A percentile compares a stretch with the other conserved stretches of the same genome.
These are phyloP conservation scores for Leucophenga maculata DNA, from an alignment of 2,888 invertebrate species.

Conservation along the genomic window DNA sequence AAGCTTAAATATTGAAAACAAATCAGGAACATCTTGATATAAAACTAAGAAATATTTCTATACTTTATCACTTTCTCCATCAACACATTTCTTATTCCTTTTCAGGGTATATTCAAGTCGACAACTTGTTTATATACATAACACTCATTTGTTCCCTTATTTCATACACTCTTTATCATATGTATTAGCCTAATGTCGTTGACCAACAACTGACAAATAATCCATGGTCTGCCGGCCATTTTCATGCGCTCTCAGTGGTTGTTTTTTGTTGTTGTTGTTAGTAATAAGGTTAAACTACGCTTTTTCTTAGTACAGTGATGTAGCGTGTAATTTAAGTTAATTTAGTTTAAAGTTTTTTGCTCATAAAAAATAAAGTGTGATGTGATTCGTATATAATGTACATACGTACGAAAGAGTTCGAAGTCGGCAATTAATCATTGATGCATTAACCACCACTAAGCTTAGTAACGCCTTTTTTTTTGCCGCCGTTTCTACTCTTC, in stretches of 20 bases:
- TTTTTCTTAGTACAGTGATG: background rate
- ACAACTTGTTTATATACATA: background rate
- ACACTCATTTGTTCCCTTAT: background rate
- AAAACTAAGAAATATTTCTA: too few species aligned
- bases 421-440: slow-evolving; percentile 18
- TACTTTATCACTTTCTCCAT: too few species aligned
- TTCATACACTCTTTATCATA: too few species aligned
- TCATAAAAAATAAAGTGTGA: too few species aligned
- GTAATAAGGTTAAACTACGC: slow-evolving; percentile 61
- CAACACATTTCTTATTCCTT: background rate
- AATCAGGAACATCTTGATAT: too few species aligned
- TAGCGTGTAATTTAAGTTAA: background rate
- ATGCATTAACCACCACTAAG: slow-evolving; percentile 7
- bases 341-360: too few species aligned
- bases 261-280: slow-evolving; percentile 50
- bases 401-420: background rate
- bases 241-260: slow-evolving; percentile 50
- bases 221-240: background rate
- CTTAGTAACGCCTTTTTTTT: slow-evolving; percentile 12
- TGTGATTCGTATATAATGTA: background rate
- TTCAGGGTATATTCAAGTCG: background rate
- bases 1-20: too few species aligned
- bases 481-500: background rate
- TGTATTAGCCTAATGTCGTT: slow-evolving; percentile 54
- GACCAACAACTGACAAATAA: slow-evolving; percentile 54